A percentile compares a stretch with the other conserved stretches of the same genome.
Conservation (phyloP, 2,113 vertebrate genomes). For the Tragelaphus buxtoni region DNA sequence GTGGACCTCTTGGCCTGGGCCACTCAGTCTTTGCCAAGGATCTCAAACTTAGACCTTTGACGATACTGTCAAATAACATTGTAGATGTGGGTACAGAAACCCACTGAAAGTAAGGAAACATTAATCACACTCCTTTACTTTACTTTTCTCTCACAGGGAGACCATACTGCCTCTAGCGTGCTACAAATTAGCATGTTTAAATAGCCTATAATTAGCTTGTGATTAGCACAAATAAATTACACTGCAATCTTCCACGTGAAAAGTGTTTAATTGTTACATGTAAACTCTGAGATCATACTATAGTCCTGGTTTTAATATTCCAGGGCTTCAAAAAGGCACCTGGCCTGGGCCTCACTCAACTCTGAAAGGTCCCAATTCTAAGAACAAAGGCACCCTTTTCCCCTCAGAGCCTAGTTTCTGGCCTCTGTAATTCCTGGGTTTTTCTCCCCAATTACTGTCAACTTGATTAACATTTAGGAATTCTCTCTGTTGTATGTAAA, state of each 20-base stretch:
- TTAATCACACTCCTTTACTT: neutral
- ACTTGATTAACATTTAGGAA: neutral
- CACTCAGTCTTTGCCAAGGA: neutral
- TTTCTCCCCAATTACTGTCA: neutral
- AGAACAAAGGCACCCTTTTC: neutral
- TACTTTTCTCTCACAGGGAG: neutral
- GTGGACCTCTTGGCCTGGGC: too few species aligned
- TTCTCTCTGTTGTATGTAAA: neutral
- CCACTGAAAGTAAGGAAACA: neutral
- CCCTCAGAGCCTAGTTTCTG: neutral
- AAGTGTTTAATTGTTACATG: neutral
- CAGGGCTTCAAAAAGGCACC: neutral
- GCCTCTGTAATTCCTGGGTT: neutral
- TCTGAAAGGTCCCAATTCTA: neutral
- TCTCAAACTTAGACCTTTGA: neutral
- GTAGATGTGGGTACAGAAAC: neutral
- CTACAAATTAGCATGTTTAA: slow-evolving; percentile 23
- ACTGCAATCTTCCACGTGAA: neutral
- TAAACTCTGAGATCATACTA: neutral
- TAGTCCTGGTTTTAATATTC: neutral
- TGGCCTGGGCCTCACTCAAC: neutral
- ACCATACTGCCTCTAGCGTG: neutral
- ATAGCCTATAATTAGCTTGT: slow-evolving; percentile 14
- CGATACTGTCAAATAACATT: neutral
- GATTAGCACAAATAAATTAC: slow-evolving; percentile 20